Evolutionary conservation across 2,113 vertebrate genomes (phyloP).

Genomic region (Halichoerus grypus): DNA sequence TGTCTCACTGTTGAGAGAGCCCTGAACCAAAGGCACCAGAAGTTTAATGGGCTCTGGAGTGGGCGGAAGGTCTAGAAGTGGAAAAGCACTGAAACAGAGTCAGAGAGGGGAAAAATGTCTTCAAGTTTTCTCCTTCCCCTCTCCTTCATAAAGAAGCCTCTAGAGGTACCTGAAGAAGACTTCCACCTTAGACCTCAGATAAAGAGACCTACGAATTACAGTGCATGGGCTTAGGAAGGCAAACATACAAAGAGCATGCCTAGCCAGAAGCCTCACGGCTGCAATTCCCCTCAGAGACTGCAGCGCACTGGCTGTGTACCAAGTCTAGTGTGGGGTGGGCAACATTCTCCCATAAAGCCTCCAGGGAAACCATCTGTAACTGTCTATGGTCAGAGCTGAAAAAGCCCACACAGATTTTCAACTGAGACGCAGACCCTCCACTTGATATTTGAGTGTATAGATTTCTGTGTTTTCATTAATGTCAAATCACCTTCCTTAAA

Average conservation of each 20-base stretch:
- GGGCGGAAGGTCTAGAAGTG: accelerated
- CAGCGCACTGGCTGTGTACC: too few relatives aligned
- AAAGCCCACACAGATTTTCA: neutral
- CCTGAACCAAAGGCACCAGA: neutral
- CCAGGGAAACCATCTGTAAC: neutral
- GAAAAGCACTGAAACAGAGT: neutral
- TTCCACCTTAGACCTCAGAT: neutral
- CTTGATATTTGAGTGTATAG: neutral
- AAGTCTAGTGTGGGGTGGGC: accelerated
- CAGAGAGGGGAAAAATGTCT: neutral
- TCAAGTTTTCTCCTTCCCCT: neutral
- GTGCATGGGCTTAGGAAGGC: neutral
- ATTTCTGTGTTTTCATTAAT: neutral
- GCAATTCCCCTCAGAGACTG: neutral
- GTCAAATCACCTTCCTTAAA: neutral
- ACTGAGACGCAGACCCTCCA: neutral
- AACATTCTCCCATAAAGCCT: neutral
- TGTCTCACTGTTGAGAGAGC: neutral
- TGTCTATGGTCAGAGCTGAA: neutral
- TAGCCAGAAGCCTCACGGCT: neutral
- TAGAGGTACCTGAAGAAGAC: neutral
- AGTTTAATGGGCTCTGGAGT: neutral
- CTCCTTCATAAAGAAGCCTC: neutral
- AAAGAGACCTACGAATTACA: neutral
- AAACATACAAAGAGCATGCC: neutral